A percentile compares a stretch with the other conserved stretches of the same genome.
These are phyloP conservation scores for Poeciliopsis paucimaculata DNA, from an alignment of 2,797 vertebrate species.

Conservation along the genomic window DNA sequence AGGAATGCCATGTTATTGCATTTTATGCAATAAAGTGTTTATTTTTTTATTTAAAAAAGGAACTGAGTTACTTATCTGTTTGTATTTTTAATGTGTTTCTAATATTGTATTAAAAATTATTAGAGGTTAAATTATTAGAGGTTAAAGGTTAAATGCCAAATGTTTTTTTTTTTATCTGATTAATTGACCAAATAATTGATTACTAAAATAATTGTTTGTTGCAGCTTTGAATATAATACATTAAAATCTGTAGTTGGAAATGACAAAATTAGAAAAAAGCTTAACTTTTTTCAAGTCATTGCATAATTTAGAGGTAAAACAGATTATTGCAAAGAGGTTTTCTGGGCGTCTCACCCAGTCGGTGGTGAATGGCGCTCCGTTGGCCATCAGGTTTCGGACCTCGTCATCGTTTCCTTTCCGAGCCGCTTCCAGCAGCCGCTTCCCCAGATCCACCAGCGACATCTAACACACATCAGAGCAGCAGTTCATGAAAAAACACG, in stretches of 20 bases:
- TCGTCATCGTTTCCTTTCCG: constrained; percentile 92
- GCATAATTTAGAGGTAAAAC: neutral
- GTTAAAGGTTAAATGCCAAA: no score
- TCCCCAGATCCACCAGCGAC: constrained; percentile 93
- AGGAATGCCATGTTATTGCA: no score
- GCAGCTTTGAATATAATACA: neutral
- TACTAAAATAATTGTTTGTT: neutral
- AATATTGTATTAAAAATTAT: no score
- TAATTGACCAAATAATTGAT: no score
- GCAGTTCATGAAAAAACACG: neutral
- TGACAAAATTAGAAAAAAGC: neutral
- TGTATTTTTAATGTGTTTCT: no score
- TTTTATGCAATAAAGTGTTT: no score
- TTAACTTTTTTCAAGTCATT: neutral
- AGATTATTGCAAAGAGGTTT: neutral
- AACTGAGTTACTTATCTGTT: no score
- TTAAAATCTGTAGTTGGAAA: neutral
- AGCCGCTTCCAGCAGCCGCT: constrained; percentile 91
- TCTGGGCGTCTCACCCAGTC: constrained; percentile 85
- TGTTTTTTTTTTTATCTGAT: no score
- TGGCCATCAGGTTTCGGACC: constrained; percentile 90
- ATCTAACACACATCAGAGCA: constrained; percentile 73
- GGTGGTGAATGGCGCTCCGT: constrained; percentile 92
- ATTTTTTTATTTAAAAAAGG: no score
- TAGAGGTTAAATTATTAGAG: no score